Conservation (phyloP, 2,113 vertebrate species). For the Clarias macrocephalus region DNA sequence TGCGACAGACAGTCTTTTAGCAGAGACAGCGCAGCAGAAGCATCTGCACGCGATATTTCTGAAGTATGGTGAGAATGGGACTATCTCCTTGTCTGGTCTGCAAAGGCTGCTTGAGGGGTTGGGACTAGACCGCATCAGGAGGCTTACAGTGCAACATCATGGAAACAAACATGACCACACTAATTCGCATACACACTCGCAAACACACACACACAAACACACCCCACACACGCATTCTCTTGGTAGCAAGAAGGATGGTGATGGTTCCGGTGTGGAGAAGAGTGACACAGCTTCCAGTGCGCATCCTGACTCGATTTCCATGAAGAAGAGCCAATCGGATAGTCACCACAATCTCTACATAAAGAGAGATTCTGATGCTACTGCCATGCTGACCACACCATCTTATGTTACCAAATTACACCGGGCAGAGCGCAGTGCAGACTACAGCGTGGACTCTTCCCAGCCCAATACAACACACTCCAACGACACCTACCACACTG, state of each 20-base stretch:
- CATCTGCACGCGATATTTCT: slow-evolving; percentile 89
- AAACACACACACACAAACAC: slow-evolving; percentile 47
- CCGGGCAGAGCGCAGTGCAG: slow-evolving; percentile 38
- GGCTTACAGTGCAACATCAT: slow-evolving; percentile 72
- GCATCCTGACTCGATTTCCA: not conserved
- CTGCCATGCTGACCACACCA: slow-evolving; percentile 29
- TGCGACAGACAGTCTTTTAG: slow-evolving; percentile 68
- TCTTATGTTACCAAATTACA: slow-evolving; percentile 44
- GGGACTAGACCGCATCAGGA: slow-evolving; percentile 80
- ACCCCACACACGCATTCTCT: slow-evolving; percentile 51
- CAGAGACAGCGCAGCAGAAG: slow-evolving; percentile 73
- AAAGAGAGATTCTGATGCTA: slow-evolving; percentile 61
- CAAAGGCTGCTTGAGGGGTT: slow-evolving; percentile 83
- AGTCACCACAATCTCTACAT: slow-evolving; percentile 63
- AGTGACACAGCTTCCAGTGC: slow-evolving; percentile 21
- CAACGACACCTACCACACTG: slow-evolving; percentile 18
- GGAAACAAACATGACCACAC: slow-evolving; percentile 59
- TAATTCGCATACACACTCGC: slow-evolving; percentile 54
- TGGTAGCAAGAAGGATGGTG: slow-evolving; percentile 21
- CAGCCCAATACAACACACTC: slow-evolving; percentile 34
- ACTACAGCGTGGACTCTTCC: slow-evolving; percentile 21
- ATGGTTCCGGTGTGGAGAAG: slow-evolving; percentile 35
- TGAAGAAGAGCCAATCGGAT: slow-evolving; percentile 58
- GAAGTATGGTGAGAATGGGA: slow-evolving; percentile 90
- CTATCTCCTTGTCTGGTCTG: slow-evolving; percentile 84